A percentile compares a stretch with the other conserved stretches of the same genome.
phyloP scores from a whole-genome alignment of 2,113 vertebrate genomes.

The Seriola aureovittata region DNA sequence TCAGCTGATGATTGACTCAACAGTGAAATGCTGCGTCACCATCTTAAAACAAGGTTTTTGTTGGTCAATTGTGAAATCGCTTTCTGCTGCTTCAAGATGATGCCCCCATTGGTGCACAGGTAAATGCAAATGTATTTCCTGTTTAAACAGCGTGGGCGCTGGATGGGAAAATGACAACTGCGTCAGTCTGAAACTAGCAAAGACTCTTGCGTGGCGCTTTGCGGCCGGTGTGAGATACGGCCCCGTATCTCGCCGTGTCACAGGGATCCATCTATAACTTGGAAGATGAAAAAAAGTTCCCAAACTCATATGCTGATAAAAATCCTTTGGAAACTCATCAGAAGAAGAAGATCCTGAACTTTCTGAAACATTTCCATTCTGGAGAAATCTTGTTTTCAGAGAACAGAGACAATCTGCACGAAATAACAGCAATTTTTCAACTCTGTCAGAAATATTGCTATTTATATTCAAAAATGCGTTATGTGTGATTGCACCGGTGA shows the following conservation, averaged over 20 bases:
- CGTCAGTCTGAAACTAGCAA: too few relatives aligned
- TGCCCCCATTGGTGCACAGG: too few relatives aligned
- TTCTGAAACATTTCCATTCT: neutral
- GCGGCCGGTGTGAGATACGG: too few relatives aligned
- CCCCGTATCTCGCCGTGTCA: too few relatives aligned
- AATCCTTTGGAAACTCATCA: conserved; percentile 4
- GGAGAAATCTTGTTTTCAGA: neutral
- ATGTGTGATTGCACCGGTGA: conserved; percentile 9
- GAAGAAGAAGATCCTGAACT: neutral
- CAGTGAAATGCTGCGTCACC: too few relatives aligned
- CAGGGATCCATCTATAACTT: neutral
- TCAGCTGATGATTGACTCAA: neutral
- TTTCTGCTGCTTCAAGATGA: too few relatives aligned
- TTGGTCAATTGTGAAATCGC: too few relatives aligned
- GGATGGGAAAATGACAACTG: too few relatives aligned
- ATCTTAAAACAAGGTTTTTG: too few relatives aligned
- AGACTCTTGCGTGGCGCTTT: too few relatives aligned
- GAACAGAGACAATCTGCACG: neutral
- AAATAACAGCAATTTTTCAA: conserved; percentile 14
- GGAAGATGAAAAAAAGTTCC: neutral
- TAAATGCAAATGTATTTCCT: too few relatives aligned
- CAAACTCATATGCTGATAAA: neutral
- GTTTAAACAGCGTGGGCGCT: too few relatives aligned
- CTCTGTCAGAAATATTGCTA: conserved; percentile 12
- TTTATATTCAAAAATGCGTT: conserved; percentile 18